These are phyloP conservation scores for Cyprinus carpio DNA, from an alignment of 2,113 vertebrate genomes.

Conservation along the genomic window DNA sequence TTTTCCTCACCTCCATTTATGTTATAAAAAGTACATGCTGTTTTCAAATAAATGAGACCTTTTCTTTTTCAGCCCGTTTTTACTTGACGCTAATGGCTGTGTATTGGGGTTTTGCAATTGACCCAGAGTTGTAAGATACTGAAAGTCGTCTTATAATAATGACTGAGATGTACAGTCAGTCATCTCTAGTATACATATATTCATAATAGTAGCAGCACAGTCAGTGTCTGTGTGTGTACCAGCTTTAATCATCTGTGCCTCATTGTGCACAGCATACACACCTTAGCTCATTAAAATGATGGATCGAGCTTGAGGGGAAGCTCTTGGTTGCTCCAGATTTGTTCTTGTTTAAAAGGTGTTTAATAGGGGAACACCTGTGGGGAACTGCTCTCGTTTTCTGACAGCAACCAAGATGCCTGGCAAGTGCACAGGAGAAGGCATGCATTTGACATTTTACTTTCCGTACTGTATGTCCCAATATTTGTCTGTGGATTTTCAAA, in stretches of 20 bases:
- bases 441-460: slow-evolving; percentile 13
- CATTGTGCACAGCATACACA: slow-evolving; percentile 77
- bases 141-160: slow-evolving; percentile 33
- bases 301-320: slow-evolving; percentile 76
- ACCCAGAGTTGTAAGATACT: slow-evolving; percentile 17
- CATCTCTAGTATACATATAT: slow-evolving; percentile 51
- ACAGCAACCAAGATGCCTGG: slow-evolving; percentile 18
- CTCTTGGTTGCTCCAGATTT: slow-evolving; percentile 70
- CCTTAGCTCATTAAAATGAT: slow-evolving; percentile 87
- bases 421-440: not conserved
- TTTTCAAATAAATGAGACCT: slow-evolving; percentile 24
- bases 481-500: not conserved
- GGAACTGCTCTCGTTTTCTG: slow-evolving; percentile 45
- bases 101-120: not conserved
- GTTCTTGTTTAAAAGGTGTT: slow-evolving; percentile 76
- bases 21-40: not conserved
- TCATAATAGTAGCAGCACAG: slow-evolving; percentile 58
- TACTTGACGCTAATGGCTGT: not conserved
- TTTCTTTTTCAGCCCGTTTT: slow-evolving; percentile 15
- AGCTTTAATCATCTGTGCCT: slow-evolving; percentile 83
- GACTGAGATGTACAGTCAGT: slow-evolving; percentile 27
- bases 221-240: slow-evolving; percentile 71
- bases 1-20: not conserved
- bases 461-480: not conserved
- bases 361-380: slow-evolving; percentile 75